Evolutionary conservation across 2,888 invertebrate genomes (phyloP), one percentile per base, ranked within the genome.

Genomic region (Macaria notata): DNA sequence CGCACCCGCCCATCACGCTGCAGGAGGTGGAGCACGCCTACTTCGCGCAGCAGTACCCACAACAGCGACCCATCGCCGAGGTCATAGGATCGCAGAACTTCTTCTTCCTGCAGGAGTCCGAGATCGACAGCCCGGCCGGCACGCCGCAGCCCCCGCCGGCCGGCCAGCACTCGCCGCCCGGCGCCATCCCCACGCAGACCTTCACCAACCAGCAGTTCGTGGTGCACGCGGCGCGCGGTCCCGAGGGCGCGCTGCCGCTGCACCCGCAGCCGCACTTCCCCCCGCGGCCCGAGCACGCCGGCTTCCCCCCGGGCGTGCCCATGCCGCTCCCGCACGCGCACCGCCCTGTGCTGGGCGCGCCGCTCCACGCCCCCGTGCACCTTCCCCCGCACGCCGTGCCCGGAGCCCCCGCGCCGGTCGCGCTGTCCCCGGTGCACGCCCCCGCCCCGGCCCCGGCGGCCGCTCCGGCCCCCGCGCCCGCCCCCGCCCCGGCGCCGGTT

Each of bases 61-160:
- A 92, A 53, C 93, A 92, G 74, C 76, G 92, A 64, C 95, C 96
- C 3, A 93, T 96, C 62, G 93, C 95, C 8, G 96, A 96, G 75
- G 95, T 96, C 36, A 94, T 96, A 66, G 95, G 95, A 33, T 93
- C 94, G 5, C 95, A 95, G 57, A 95, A 94, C 79, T 96, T 96
- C 84, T 95, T 94, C 81, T 96, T 96, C 82, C 92, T 98, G 55
- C 97, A 98, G 91, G 98, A 98, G 76, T 98, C 98, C 30, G 98
- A 98, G 86, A 92, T 97, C 65, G 97, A 97, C 80, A 94, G 95
- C 50, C 95, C 95, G 0, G 94, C 95, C 33, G 87, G 90, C 30
- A 88, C 92, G 3, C 91, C 92, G 3, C 93, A 86, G 75, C 93
- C 83, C 69, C 91, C 83, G 7, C 80, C 75, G 8, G 75, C 82